Evolutionary conservation across 2,797 vertebrate species (phyloP).

Genomic region (Aeoliscus strigatus): DNA sequence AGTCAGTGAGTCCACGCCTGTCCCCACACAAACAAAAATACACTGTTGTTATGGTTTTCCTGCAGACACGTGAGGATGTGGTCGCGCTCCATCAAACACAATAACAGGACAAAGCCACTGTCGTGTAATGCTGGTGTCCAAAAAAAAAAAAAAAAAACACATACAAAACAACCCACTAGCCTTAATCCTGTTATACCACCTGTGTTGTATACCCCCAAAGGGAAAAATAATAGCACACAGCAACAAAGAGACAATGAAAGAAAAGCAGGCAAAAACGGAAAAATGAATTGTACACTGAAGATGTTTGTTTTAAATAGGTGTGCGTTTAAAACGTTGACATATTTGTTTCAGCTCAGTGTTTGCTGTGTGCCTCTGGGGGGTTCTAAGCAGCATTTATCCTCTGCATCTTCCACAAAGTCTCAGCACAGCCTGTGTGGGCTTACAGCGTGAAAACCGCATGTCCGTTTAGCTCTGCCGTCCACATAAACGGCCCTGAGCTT

Average conservation of each 20-base stretch:
- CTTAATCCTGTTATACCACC: constrained; percentile 25
- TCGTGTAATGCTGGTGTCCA: constrained; percentile 36
- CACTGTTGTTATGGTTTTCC: constrained; percentile 36
- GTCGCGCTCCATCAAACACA: constrained; percentile 51
- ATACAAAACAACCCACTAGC: no score
- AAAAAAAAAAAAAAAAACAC: constrained; percentile 43
- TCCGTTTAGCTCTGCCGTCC: constrained; percentile 37
- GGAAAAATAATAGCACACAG: constrained; percentile 8
- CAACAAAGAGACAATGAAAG: not conserved
- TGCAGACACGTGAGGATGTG: constrained; percentile 62
- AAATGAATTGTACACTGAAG: no score
- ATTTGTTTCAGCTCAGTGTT: no score
- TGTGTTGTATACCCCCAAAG: constrained; percentile 8
- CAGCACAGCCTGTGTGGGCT: constrained; percentile 41
- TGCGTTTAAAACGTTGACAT: not conserved
- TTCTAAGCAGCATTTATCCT: constrained; percentile 3
- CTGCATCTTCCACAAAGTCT: constrained; percentile 13
- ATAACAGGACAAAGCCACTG: constrained; percentile 52
- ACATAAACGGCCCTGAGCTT: constrained; percentile 38
- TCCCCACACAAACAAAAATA: constrained; percentile 43
- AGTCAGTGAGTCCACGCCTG: constrained; percentile 24
- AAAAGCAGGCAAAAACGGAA: no score
- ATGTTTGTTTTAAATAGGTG: no score
- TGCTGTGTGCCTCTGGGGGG: no score
- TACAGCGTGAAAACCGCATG: constrained; percentile 36